Evolutionary conservation across 30 jellyfish, hydroid and myxozoan genomes (phyloP).

Genomic region (Chrysaora quinquecirrha): DNA sequence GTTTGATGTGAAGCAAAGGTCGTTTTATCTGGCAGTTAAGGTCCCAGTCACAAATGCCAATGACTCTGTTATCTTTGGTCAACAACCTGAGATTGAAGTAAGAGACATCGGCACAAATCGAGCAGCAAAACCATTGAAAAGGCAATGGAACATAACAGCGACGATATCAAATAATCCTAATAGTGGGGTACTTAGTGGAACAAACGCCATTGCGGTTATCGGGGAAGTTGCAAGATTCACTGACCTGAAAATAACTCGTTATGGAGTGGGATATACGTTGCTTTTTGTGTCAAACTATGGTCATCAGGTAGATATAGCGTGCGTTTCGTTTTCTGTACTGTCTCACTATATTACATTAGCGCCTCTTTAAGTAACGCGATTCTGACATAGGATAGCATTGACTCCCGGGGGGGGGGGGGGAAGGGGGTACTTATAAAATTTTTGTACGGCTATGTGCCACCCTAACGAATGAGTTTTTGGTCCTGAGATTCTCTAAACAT

Average conservation of each 20-base stretch:
- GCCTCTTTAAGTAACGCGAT: too few relatives aligned
- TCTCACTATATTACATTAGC: too few relatives aligned
- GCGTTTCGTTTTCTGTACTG: too few relatives aligned
- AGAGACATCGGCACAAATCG: slow-evolving; percentile 77
- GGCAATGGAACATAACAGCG: slow-evolving; percentile 69
- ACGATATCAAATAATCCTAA: slow-evolving; percentile 32
- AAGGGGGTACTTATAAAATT: too few relatives aligned
- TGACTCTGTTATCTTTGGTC: slow-evolving; percentile 73
- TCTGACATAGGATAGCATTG: too few relatives aligned
- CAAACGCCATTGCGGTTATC: slow-evolving; percentile 3
- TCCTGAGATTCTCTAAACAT: too few relatives aligned
- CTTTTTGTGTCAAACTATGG: slow-evolving; percentile 66
- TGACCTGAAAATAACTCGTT: slow-evolving; percentile 57
- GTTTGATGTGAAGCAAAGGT: slow-evolving; percentile 67
- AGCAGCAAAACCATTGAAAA: slow-evolving; percentile 73
- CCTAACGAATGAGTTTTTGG: too few relatives aligned
- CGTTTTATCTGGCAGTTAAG: slow-evolving; percentile 69
- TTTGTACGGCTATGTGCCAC: too few relatives aligned
- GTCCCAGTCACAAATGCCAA: slow-evolving; percentile 63
- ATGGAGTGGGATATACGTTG: slow-evolving; percentile 79
- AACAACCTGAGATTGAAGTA: slow-evolving; percentile 81
- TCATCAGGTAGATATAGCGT: slow-evolving; percentile 67
- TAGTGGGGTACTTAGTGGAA: slow-evolving; percentile 64
- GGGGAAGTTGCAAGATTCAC: slow-evolving; percentile 64
- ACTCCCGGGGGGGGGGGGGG: too few relatives aligned